Percentiles rank a stretch among this genome's conserved stretches.
phyloP scores from a whole-genome alignment of 2,888 invertebrate species.

The Drosophila demipolita region DNA sequence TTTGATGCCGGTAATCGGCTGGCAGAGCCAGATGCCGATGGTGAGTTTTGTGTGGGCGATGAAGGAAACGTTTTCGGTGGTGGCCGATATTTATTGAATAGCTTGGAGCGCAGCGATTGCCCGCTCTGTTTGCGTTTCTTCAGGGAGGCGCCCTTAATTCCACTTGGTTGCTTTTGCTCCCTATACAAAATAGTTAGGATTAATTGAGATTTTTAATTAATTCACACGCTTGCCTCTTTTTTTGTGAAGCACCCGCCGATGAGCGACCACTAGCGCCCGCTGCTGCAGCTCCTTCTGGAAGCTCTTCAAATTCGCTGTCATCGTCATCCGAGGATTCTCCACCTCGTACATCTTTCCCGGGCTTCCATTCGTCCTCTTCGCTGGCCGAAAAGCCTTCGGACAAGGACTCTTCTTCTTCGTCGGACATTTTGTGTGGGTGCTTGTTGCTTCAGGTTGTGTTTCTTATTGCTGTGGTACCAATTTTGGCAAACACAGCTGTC shows the following conservation, averaged over 20 bases:
- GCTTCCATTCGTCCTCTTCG: constrained; percentile 85
- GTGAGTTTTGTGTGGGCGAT: constrained; percentile 74
- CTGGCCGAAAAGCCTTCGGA: constrained; percentile 84
- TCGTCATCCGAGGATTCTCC: constrained; percentile 84
- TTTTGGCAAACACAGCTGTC: background rate
- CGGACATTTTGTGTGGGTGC: constrained; percentile 84
- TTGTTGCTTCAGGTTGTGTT: constrained; percentile 65
- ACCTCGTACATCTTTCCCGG: constrained; percentile 71
- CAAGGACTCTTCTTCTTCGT: constrained; percentile 82
- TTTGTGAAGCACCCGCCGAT: constrained; percentile 33
- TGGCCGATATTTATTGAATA: constrained; percentile 82
- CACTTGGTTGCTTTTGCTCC: constrained; percentile 66
- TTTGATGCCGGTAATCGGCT: constrained; percentile 73
- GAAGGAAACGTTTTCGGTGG: constrained; percentile 77
- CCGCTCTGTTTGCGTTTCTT: constrained; percentile 77
- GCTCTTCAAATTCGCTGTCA: constrained; percentile 82
- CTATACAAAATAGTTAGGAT: constrained; percentile 22
- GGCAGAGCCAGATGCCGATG: constrained; percentile 72
- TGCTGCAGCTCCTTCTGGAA: constrained; percentile 44
- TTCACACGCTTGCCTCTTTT: constrained; percentile 56
- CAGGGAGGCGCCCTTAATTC: constrained; percentile 71
- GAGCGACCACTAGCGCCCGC: constrained; percentile 57
- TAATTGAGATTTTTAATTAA: constrained; percentile 2
- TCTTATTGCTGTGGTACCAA: background rate
- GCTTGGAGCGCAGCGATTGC: constrained; percentile 78